phyloP scores from a whole-genome alignment of 2,888 invertebrate species.

The Uloborus plumipes region DNA sequence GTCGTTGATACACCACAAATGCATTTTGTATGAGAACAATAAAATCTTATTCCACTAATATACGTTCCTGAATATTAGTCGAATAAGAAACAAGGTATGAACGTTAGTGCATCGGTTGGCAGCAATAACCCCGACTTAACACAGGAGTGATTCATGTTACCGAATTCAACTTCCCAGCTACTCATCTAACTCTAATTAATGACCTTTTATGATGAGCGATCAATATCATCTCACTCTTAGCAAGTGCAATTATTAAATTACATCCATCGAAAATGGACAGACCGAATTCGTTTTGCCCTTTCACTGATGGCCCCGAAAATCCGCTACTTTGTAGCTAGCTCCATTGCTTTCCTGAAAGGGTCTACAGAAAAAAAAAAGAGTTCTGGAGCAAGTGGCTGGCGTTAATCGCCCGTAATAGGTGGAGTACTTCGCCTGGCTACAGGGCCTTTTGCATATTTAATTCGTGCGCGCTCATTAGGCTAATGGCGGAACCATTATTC shows the following conservation, averaged over 20 bases:
- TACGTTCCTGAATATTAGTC: too few relatives aligned
- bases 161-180: too few relatives aligned
- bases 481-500: slow-evolving; percentile 59
- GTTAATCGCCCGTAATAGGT: slow-evolving; percentile 61
- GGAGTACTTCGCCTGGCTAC: slow-evolving; percentile 18
- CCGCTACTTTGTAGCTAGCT: slow-evolving; percentile 24
- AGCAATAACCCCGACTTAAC: too few relatives aligned
- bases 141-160: too few relatives aligned
- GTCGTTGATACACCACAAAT: too few relatives aligned
- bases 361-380: slow-evolving; percentile 3
- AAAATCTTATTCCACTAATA: too few relatives aligned
- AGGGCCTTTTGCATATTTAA: slow-evolving; percentile 63
- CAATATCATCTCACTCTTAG: too few relatives aligned
- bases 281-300: slow-evolving; percentile 45
- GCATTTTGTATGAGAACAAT: too few relatives aligned
- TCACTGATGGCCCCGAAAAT: neutral
- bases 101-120: too few relatives aligned
- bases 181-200: too few relatives aligned
- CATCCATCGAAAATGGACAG: slow-evolving; percentile 18
- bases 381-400: slow-evolving; percentile 33
- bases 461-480: slow-evolving; percentile 52
- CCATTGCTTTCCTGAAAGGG: slow-evolving; percentile 12
- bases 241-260: slow-evolving; percentile 48
- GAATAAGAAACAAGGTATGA: too few relatives aligned
- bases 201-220: too few relatives aligned